Percentiles rank a stretch among this genome's conserved stretches.
phyloP scores from a whole-genome alignment of 92 coral and sea anemone species.

The Diadumene lineata region DNA sequence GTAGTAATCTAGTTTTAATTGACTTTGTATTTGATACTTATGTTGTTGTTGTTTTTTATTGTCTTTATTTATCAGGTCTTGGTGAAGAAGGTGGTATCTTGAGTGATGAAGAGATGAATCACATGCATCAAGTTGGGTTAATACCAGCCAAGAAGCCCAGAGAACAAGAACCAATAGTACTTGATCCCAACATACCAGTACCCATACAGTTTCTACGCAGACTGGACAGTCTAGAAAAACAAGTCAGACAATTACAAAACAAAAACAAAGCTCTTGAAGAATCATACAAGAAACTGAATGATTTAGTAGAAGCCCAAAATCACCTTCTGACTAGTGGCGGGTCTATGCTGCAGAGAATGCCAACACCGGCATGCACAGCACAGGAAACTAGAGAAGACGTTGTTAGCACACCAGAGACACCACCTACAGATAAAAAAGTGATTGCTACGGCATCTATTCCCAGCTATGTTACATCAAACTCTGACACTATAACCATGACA shows the following conservation, averaged over 20 bases:
- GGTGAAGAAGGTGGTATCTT: conserved; percentile 30
- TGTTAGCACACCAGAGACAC: conserved; percentile 25
- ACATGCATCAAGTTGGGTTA: conserved; percentile 83
- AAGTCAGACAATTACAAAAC: conserved; percentile 78
- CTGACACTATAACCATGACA: conserved; percentile 18
- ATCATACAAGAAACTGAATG: conserved; percentile 81
- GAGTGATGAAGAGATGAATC: conserved; percentile 53
- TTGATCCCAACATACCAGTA: conserved; percentile 43
- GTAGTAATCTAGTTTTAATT: not conserved
- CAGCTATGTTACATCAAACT: conserved; percentile 40
- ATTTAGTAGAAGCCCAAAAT: conserved; percentile 98
- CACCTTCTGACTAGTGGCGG: conserved; percentile 89
- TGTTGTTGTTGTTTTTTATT: not conserved
- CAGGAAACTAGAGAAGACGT: conserved; percentile 40
- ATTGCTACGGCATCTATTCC: conserved; percentile 45
- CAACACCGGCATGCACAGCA: conserved; percentile 40
- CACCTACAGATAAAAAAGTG: conserved; percentile 31
- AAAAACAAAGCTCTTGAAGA: conserved; percentile 84
- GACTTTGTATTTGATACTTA: not conserved
- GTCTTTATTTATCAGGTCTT: not conserved
- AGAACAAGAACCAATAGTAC: conserved; percentile 28
- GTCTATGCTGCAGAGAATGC: conserved; percentile 64
- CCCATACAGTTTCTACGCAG: conserved; percentile 62
- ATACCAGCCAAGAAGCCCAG: conserved; percentile 68
- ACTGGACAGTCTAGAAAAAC: conserved; percentile 78